Evolutionary conservation across 2,888 invertebrate species (phyloP), one percentile per base, ranked within the genome.

Genomic region (Drosophila mimetica): DNA sequence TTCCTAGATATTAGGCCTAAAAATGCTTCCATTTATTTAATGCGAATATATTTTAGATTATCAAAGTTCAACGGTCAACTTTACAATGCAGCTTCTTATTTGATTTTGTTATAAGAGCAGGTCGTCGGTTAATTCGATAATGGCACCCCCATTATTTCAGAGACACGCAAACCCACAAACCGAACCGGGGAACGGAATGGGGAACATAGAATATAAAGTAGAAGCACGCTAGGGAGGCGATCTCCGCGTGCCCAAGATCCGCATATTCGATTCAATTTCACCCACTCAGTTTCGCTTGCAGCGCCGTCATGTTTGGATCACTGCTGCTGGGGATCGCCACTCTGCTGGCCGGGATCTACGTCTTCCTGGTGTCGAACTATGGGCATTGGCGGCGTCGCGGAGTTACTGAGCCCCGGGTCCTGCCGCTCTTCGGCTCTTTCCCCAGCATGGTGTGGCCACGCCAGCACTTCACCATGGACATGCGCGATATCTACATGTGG

Each of bases 401-500:
- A 4, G 88, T 93, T 0, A 75, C 74, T 1, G 91, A 91, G 16
- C 92, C 92, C 0, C 78, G 77, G 20, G 91, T 92, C 0, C 59
- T 65, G 11, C 79, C 90, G 0, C 65, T 91, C 0, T 79, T 92
- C 30, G 93, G 93, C 1, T 92, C 90, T 52, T 79, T 91, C 37
- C 90, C 90, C 5, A 88, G 77, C 28, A 74, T 89, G 14, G 41
- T 92, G 1, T 79, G 84, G 36, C 81, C 88, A 2, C 81, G 79
- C n/a, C 82, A 87, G 60, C 90, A 90, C 66, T 86, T 92, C 22
- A 88, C 86, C 3, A 88, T 91, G 61, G 91, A 92, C 54, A 86
- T 92, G 44, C 79, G 90, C 36, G 89, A 92, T 47, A 89, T 92
- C 22, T 93, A 93, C 75, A 89, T 89, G 93, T 92, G 78, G 44